phyloP scores from a whole-genome alignment of 2,888 invertebrate genomes.

The Muscina levida region DNA sequence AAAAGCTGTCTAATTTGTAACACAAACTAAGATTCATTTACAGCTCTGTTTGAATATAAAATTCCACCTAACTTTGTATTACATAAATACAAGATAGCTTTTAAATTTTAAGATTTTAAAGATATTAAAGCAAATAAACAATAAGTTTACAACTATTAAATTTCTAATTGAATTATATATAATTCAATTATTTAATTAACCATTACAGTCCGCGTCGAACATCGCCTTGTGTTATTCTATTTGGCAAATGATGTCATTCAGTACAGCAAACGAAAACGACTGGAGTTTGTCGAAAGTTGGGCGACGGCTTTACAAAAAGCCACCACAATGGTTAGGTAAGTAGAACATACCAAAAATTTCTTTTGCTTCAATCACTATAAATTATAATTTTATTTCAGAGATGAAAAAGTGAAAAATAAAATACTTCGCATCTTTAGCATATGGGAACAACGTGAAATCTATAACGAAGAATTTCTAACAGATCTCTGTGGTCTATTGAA shows the following conservation, averaged over 20 bases:
- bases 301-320: slow-evolving; percentile 95
- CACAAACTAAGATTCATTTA: no score
- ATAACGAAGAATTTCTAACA: slow-evolving; percentile 92
- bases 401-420: slow-evolving; percentile 92
- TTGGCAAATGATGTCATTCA: slow-evolving; percentile 98
- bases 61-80: no score
- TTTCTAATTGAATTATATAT: no score
- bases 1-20: no score
- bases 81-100: no score
- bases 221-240: slow-evolving; percentile 94
- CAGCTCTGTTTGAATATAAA: no score
- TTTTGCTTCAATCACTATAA: not conserved
- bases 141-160: no score
- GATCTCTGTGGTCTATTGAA: slow-evolving; percentile 92
- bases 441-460: slow-evolving; percentile 96
- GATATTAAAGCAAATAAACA: no score
- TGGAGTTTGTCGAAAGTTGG: slow-evolving; percentile 95
- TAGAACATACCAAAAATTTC: slow-evolving; percentile 46
- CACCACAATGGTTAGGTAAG: slow-evolving; percentile 90
- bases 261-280: slow-evolving; percentile 95
- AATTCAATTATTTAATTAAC: no score
- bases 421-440: slow-evolving; percentile 95
- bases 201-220: slow-evolving; percentile 87
- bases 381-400: slow-evolving; percentile 81
- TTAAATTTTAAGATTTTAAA: no score